Percentiles rank a stretch among this genome's conserved stretches.
Evolutionary conservation across 2,888 invertebrate genomes (phyloP).

Genomic region (Coleophora deauratella): DNA sequence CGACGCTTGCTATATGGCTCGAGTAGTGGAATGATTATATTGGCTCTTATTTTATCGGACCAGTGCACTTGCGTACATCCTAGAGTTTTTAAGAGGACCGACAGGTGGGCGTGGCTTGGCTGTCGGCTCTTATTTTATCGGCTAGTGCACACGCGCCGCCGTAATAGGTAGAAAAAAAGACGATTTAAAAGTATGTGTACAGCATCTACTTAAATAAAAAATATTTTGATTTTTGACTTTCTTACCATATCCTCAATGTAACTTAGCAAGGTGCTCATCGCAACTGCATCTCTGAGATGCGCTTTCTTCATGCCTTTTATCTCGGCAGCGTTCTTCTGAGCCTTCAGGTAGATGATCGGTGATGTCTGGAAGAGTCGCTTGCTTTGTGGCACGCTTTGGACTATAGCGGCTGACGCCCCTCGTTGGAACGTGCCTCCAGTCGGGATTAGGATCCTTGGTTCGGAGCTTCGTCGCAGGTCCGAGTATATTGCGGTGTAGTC

Average conservation of each 20-base stretch:
- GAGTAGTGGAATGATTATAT: too few species aligned
- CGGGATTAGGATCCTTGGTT: slow-evolving; percentile 77
- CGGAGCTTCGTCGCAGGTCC: slow-evolving; percentile 71
- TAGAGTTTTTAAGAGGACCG: too few species aligned
- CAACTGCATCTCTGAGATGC: slow-evolving; percentile 91
- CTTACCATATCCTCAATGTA: slow-evolving; percentile 46
- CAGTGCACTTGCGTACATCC: too few species aligned
- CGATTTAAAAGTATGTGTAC: too few species aligned
- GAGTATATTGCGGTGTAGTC: slow-evolving; percentile 81
- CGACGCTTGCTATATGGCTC: too few species aligned
- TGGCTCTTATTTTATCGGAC: too few species aligned
- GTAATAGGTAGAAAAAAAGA: too few species aligned
- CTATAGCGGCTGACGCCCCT: slow-evolving; percentile 83
- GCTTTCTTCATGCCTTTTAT: slow-evolving; percentile 87
- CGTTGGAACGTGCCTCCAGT: slow-evolving; percentile 79
- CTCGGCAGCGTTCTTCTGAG: slow-evolving; percentile 88
- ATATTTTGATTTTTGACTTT: too few species aligned
- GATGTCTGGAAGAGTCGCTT: slow-evolving; percentile 79
- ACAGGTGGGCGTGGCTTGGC: too few species aligned
- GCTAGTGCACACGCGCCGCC: too few species aligned
- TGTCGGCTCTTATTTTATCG: too few species aligned
- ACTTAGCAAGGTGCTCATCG: slow-evolving; percentile 88
- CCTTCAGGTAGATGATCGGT: slow-evolving; percentile 89
- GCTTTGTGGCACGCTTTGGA: slow-evolving; percentile 71
- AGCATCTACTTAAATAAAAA: too few species aligned